Evolutionary conservation across 1,140 invertebrate species (phyloP).

Genomic region (Polypedilum vanderplanki): DNA sequence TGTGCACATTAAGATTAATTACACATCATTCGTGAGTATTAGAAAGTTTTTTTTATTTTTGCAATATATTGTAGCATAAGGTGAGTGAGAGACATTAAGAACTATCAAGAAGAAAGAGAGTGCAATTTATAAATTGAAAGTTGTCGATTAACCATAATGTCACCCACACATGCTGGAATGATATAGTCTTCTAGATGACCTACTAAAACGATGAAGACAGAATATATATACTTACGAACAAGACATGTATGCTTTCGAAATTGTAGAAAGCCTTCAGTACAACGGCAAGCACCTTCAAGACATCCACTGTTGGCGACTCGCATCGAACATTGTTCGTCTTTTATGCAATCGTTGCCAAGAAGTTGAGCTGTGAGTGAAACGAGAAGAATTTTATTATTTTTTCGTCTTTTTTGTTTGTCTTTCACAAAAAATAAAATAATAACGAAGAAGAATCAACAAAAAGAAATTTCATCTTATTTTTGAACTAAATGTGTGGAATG

Average conservation of each 20-base stretch:
- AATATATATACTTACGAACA: constrained; percentile 62
- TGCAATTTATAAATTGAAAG: too few relatives aligned
- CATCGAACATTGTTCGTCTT: constrained; percentile 66
- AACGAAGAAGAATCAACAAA: not conserved
- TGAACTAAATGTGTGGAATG: not conserved
- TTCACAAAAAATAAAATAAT: not conserved
- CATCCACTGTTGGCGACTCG: constrained; percentile 74
- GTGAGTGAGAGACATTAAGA: too few relatives aligned
- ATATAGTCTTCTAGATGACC: constrained; percentile 35
- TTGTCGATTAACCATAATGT: too few relatives aligned
- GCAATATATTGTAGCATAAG: too few relatives aligned
- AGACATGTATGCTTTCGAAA: constrained; percentile 82
- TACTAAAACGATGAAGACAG: constrained; percentile 35
- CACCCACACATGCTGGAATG: constrained; percentile 30
- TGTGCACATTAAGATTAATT: not conserved
- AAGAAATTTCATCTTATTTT: not conserved
- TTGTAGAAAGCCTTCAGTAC: constrained; percentile 71
- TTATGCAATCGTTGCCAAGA: constrained; percentile 64
- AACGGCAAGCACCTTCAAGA: constrained; percentile 64
- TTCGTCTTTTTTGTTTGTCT: not conserved
- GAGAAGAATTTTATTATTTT: constrained; percentile 27
- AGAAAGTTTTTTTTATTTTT: too few relatives aligned
- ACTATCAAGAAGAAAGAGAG: too few relatives aligned
- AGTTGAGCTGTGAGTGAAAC: constrained; percentile 56
- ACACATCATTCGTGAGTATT: constrained; percentile 29